These are phyloP conservation scores for Chelonoidis abingdonii DNA, from an alignment of 2,113 vertebrate genomes.

Conservation along the genomic window DNA sequence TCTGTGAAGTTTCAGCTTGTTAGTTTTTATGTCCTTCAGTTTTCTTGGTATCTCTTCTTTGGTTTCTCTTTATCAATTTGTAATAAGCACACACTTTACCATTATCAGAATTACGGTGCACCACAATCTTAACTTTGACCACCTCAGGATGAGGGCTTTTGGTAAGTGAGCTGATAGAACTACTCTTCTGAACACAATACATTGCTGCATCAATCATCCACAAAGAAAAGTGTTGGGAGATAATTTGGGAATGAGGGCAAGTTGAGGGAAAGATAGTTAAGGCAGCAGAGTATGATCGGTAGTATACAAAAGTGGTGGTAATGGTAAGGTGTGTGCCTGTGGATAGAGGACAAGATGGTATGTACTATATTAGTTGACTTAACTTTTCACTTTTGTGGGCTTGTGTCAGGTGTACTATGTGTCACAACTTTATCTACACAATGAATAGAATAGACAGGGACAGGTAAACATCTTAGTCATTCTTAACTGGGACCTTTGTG, in stretches of 20 bases:
- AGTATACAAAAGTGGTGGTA: accelerated
- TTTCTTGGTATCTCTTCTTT: not conserved
- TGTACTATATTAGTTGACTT: not conserved
- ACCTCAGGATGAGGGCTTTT: not conserved
- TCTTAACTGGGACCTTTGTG: not conserved
- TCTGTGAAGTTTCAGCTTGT: not conserved
- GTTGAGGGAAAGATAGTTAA: not conserved
- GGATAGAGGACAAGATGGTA: not conserved
- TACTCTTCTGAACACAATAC: not conserved
- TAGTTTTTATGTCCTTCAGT: not conserved
- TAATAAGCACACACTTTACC: not conserved
- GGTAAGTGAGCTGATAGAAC: not conserved
- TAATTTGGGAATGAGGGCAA: not conserved
- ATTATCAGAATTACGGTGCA: not conserved
- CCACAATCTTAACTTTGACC: not conserved
- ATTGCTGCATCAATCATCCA: not conserved
- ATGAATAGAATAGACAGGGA: not conserved
- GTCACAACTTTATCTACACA: not conserved
- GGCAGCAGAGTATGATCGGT: not conserved
- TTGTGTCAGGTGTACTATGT: not conserved
- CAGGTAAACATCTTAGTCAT: not conserved
- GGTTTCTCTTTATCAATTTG: not conserved
- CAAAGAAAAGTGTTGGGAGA: not conserved
- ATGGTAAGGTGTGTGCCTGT: not conserved
- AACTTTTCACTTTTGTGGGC: not conserved